Evolutionary conservation across 1,140 invertebrate genomes (phyloP).

Genomic region (Drosophila mayri): DNA sequence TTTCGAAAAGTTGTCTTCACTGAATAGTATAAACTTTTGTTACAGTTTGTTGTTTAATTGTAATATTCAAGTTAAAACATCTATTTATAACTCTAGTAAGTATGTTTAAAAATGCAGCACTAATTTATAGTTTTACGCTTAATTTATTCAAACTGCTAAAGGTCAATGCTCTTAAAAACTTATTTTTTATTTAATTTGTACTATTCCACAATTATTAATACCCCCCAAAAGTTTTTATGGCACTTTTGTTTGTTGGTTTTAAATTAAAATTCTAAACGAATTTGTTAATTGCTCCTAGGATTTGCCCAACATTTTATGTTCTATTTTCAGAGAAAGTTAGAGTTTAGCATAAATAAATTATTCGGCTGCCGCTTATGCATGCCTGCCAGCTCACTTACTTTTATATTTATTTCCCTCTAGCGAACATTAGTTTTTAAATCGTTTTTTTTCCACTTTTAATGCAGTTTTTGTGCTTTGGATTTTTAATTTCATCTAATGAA

Average conservation of each 20-base stretch:
- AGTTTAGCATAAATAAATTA: conserved; percentile 28
- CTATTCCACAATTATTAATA: conserved; percentile 5
- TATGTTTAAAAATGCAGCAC: neutral
- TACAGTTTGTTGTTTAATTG: neutral
- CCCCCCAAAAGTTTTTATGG: conserved; percentile 5
- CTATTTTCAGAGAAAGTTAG: conserved; percentile 1
- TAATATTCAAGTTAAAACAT: neutral
- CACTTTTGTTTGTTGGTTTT: conserved; percentile 5
- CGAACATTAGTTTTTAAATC: conserved; percentile 19
- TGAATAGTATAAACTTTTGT: too few relatives aligned
- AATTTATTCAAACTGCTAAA: neutral
- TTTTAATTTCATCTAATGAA: conserved; percentile 71
- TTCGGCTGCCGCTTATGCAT: conserved; percentile 3
- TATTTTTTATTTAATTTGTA: neutral
- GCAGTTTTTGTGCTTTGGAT: conserved; percentile 23
- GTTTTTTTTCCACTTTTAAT: conserved; percentile 42
- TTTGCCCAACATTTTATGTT: conserved; percentile 10
- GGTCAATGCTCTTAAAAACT: neutral
- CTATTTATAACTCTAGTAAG: neutral
- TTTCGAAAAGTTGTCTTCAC: neutral
- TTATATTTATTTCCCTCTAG: conserved; percentile 22
- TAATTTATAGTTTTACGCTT: neutral
- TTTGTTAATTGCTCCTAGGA: conserved; percentile 4
- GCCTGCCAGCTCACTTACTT: neutral
- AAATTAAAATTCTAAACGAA: conserved; percentile 6